Conservation (phyloP, 2,888 invertebrate genomes). For the Apodemia duryi region DNA sequence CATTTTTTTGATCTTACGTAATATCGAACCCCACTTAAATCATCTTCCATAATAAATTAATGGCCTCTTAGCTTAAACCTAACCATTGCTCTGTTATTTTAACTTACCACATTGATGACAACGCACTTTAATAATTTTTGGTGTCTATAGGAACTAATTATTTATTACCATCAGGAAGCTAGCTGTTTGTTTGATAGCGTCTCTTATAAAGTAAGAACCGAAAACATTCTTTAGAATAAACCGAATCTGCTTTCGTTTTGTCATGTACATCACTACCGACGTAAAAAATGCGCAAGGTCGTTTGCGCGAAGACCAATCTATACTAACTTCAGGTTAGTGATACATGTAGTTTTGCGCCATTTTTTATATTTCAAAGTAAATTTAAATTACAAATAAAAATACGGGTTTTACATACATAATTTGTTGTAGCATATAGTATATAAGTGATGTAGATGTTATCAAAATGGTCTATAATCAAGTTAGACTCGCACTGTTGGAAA, state of each 20-base stretch:
- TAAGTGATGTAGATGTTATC: neutral
- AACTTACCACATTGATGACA: no score
- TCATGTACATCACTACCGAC: conserved; percentile 43
- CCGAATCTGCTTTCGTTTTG: neutral
- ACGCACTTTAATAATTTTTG: no score
- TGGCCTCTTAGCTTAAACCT: no score
- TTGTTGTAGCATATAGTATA: neutral
- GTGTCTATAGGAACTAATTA: no score
- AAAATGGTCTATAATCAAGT: neutral
- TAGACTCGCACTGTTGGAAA: no score
- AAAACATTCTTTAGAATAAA: neutral
- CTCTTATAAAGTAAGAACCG: no score
- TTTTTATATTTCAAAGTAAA: conserved; percentile 29
- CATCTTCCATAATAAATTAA: no score
- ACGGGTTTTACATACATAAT: conserved; percentile 3
- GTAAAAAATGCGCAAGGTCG: conserved; percentile 65
- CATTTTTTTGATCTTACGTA: no score
- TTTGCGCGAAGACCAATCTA: conserved; percentile 46
- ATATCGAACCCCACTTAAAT: no score
- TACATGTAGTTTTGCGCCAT: conserved; percentile 37
- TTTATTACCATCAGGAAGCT: no score
- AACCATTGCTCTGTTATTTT: no score
- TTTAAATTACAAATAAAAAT: conserved; percentile 7
- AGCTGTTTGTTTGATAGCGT: no score
- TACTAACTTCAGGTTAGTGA: conserved; percentile 44